Percentiles rank a stretch among this genome's conserved stretches.
phyloP scores from a whole-genome alignment of 53 echinoderm and acorn worm species.

The Pentamera pediparva region DNA sequence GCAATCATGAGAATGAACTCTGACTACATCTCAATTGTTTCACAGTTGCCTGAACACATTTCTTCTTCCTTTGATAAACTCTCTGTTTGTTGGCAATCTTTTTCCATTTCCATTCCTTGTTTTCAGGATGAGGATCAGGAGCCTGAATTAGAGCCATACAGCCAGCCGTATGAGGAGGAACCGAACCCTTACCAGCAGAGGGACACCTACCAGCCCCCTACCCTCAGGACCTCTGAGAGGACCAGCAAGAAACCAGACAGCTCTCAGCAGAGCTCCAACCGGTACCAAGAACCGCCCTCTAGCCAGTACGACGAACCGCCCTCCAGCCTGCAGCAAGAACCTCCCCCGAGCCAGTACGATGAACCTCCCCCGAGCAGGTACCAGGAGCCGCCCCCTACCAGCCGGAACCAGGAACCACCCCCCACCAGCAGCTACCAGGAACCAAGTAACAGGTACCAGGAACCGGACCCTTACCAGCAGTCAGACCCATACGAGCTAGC shows the following conservation, averaged over 20 bases:
- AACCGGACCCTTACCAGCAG: constrained; percentile 11
- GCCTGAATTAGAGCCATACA: no score
- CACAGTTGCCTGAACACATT: no score
- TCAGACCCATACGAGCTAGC: neutral
- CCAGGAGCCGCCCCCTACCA: neutral
- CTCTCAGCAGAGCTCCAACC: neutral
- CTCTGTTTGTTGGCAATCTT: no score
- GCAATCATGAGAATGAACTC: no score
- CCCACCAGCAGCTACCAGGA: neutral
- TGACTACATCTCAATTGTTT: no score
- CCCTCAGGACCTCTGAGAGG: no score
- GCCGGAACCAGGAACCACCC: neutral
- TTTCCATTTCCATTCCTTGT: no score
- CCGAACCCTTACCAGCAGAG: constrained; percentile 1
- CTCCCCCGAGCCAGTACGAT: neutral
- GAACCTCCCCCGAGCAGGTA: neutral
- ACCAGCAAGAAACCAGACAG: neutral
- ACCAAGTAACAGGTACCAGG: neutral
- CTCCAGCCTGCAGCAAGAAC: neutral
- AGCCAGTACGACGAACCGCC: constrained; percentile 12
- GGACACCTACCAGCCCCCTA: constrained; percentile 16
- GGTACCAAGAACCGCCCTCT: neutral
- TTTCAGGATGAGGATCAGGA: no score
- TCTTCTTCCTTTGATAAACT: no score
- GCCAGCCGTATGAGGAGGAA: constrained; percentile 7